Evolutionary conservation across 2,888 invertebrate species (phyloP).

Genomic region (Nymphalis polychloros): DNA sequence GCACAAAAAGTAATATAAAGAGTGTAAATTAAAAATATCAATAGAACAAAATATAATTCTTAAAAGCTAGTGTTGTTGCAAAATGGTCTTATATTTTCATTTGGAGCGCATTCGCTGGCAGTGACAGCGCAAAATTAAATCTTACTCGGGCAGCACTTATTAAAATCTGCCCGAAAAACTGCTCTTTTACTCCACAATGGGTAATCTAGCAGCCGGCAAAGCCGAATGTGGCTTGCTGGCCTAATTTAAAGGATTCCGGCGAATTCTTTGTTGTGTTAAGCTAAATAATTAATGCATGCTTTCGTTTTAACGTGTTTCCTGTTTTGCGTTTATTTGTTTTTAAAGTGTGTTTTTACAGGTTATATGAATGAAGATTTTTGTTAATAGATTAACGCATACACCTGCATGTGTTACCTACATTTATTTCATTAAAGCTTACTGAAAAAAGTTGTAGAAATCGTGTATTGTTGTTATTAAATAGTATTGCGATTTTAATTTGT

Average conservation of each 20-base stretch:
- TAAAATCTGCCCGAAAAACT: constrained; percentile 70
- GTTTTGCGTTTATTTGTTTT: neutral
- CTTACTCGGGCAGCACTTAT: constrained; percentile 62
- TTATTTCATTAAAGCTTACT: no score
- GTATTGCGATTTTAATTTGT: no score
- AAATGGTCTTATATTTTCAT: constrained; percentile 11
- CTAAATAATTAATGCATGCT: constrained; percentile 3
- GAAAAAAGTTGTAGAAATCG: no score
- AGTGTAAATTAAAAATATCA: constrained; percentile 21
- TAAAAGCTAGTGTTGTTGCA: constrained; percentile 19
- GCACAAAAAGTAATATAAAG: neutral
- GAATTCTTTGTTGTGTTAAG: constrained; percentile 7
- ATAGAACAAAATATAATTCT: constrained; percentile 10
- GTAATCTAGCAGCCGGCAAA: constrained; percentile 52
- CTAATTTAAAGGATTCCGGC: constrained; percentile 28
- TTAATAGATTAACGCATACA: no score
- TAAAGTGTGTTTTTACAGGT: neutral
- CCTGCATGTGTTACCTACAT: no score
- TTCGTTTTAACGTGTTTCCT: neutral
- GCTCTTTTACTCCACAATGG: constrained; percentile 64
- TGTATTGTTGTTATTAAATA: no score
- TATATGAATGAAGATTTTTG: neutral
- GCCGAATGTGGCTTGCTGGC: constrained; percentile 18
- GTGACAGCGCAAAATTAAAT: constrained; percentile 73
- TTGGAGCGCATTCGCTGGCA: constrained; percentile 17